Percentiles rank a stretch among this genome's conserved stretches.
Evolutionary conservation across 2,113 vertebrate species (phyloP).

Genomic region (Calidris pugnax): DNA sequence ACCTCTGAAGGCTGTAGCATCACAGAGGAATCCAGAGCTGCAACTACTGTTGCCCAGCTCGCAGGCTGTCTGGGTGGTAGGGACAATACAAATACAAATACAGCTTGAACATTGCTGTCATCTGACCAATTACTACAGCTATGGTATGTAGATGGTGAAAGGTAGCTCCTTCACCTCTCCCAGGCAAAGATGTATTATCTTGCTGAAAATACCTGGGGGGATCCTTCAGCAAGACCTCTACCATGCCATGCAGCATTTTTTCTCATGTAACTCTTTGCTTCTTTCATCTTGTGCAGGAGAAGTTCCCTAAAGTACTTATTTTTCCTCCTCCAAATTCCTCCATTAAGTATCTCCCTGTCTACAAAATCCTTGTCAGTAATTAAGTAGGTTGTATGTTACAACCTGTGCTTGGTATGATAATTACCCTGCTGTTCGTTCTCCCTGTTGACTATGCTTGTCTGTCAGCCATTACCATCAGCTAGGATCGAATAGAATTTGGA

Average conservation of each 20-base stretch:
- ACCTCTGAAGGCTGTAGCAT: background rate
- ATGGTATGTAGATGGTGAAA: background rate
- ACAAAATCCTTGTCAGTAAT: conserved; percentile 7
- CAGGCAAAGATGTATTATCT: background rate
- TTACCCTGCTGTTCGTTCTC: background rate
- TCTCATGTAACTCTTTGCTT: background rate
- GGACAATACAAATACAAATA: background rate
- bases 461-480: background rate
- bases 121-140: background rate
- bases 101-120: background rate
- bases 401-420: background rate
- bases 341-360: background rate
- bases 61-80: background rate
- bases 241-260: background rate
- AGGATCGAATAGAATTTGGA: background rate
- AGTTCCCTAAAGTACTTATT: background rate
- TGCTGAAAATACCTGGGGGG: background rate
- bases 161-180: background rate
- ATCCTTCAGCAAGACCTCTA: background rate
- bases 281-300: background rate
- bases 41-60: background rate
- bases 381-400: background rate
- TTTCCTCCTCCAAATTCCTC: background rate
- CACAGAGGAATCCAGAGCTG: background rate
- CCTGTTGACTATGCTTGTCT: background rate